These are phyloP conservation scores for Philereme vetulata DNA, from an alignment of 2,888 invertebrate genomes.

Conservation along the genomic window DNA sequence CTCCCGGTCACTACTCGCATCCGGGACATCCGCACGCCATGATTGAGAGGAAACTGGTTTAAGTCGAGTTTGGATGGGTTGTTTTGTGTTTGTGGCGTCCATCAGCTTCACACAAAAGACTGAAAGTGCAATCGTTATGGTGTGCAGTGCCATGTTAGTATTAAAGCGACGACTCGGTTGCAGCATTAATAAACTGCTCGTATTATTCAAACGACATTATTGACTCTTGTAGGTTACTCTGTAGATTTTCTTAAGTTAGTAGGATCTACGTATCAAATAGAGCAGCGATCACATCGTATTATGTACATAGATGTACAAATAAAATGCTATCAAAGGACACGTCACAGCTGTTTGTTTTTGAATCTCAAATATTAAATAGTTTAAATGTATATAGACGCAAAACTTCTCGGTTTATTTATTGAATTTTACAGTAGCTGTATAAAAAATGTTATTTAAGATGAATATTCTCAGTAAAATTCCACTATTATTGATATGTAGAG, in stretches of 20 bases:
- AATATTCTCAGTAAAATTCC: constrained; percentile 63
- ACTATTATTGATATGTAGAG: constrained; percentile 53
- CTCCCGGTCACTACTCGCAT: constrained; percentile 85
- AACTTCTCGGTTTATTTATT: constrained; percentile 67
- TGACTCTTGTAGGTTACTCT: constrained; percentile 50
- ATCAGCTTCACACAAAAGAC: constrained; percentile 68
- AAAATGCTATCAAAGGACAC: constrained; percentile 55
- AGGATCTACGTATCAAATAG: constrained; percentile 42
- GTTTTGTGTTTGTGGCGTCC: constrained; percentile 47
- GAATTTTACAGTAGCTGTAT: constrained; percentile 58
- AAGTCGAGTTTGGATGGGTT: constrained; percentile 39
- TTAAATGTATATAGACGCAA: constrained; percentile 65
- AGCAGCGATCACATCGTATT: constrained; percentile 56
- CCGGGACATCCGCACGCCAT: constrained; percentile 82
- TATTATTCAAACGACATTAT: constrained; percentile 60
- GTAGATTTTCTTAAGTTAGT: constrained; percentile 50
- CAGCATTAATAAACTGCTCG: constrained; percentile 53
- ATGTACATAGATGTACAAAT: constrained; percentile 58
- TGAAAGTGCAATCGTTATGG: constrained; percentile 74
- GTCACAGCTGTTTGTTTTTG: constrained; percentile 59
- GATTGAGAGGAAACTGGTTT: constrained; percentile 79
- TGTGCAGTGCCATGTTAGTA: constrained; percentile 81
- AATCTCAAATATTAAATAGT: constrained; percentile 68
- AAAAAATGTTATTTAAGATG: constrained; percentile 52
- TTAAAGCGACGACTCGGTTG: constrained; percentile 56